phyloP scores from a whole-genome alignment of 2,797 vertebrate species.

The Acrossocheilus wenchowensis region DNA sequence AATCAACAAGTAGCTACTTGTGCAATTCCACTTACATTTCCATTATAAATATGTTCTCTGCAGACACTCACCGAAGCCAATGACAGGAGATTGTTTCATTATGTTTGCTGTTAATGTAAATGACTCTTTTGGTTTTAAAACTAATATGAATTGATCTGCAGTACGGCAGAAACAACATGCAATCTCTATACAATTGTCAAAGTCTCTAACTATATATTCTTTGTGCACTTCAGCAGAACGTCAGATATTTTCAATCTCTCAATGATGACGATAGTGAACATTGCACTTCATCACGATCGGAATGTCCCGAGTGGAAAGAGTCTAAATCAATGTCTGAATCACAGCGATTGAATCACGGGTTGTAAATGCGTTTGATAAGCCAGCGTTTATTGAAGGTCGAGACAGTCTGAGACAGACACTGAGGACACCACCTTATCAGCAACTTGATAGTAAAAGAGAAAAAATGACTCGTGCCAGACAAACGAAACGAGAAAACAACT shows the following conservation, averaged over 20 bases:
- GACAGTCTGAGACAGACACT: slow-evolving; percentile 78
- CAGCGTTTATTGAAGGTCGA: slow-evolving; percentile 75
- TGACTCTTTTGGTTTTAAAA: background rate
- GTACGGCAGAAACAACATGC: background rate
- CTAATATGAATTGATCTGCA: background rate
- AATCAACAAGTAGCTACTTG: slow-evolving; percentile 45
- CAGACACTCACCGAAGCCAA: slow-evolving; percentile 9
- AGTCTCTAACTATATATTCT: background rate
- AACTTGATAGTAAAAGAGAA: slow-evolving; percentile 61
- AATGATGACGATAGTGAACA: too few relatives aligned
- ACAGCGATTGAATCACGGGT: slow-evolving; percentile 57
- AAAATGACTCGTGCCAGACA: slow-evolving; percentile 45
- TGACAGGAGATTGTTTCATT: slow-evolving; percentile 1
- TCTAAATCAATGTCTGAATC: background rate
- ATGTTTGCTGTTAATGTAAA: background rate
- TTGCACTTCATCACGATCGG: background rate
- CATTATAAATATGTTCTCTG: background rate
- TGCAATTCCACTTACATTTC: background rate
- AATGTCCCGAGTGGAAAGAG: background rate
- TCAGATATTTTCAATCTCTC: background rate
- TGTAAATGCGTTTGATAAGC: slow-evolving; percentile 77
- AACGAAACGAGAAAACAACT: background rate
- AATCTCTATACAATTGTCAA: background rate
- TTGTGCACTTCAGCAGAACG: background rate
- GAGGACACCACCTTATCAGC: slow-evolving; percentile 77